Conservation (phyloP, 2,888 invertebrate genomes). For the Trimorus sp. region DNA sequence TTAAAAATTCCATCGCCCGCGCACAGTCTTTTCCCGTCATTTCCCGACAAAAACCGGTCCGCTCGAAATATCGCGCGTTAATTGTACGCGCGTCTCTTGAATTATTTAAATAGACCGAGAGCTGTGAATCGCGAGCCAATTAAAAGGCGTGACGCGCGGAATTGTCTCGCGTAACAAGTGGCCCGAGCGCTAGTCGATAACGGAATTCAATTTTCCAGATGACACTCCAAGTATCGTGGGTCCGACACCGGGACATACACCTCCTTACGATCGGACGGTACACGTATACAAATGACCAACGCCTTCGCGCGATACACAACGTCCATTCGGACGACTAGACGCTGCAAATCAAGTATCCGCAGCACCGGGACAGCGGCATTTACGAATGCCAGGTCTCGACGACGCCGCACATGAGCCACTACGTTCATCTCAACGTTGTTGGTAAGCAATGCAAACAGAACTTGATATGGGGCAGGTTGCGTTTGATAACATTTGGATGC, state of each 20-base stretch:
- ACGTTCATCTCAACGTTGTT: constrained; percentile 94
- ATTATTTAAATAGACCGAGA: too few species aligned
- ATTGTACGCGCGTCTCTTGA: too few species aligned
- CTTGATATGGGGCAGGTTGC: too few species aligned
- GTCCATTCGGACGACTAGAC: constrained; percentile 95
- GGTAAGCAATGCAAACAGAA: constrained; percentile 84
- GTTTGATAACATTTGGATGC: too few species aligned
- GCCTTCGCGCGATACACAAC: constrained; percentile 93
- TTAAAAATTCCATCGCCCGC: constrained; percentile 36
- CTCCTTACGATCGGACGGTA: constrained; percentile 93
- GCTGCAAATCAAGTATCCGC: constrained; percentile 94
- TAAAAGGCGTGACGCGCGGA: constrained; percentile 8
- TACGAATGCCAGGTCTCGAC: constrained; percentile 98
- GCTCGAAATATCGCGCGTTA: too few species aligned
- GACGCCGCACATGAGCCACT: constrained; percentile 95
- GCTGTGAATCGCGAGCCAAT: constrained; percentile 3
- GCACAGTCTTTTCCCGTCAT: neutral
- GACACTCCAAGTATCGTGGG: constrained; percentile 94
- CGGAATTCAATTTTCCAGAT: constrained; percentile 81
- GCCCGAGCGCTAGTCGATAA: constrained; percentile 10
- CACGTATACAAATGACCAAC: constrained; percentile 95
- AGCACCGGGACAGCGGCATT: constrained; percentile 93
- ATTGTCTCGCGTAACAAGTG: constrained; percentile 14
- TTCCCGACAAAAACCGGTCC: neutral
- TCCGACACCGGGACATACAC: constrained; percentile 94